Base-by-base conservation (phyloP, 2,113 vertebrate genomes). In the Chloropsis cyanopogon region DNA sequence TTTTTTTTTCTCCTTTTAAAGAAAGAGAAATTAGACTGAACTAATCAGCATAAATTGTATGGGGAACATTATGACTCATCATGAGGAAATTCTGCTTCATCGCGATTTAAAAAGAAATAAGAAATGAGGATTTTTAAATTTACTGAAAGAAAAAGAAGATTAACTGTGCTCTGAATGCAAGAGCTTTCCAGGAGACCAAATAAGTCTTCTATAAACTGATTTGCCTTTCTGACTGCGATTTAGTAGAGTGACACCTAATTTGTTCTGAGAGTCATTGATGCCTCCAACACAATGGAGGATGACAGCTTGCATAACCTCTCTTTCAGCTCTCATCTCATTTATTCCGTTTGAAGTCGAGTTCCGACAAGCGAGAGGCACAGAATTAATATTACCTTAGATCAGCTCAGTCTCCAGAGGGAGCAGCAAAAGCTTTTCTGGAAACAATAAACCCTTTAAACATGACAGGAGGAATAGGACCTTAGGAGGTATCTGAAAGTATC, bases 391-490 rank as follows among this genome's bases (percentile, higher is more conserved):
- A 97, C 97, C 97, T 98, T 96, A 97, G 97, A 98, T 98, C 96
- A 96, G 97, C 94, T 97, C 94, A 82, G 95, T 97, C 98, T 98
- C 97, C 96, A 97, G 97, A 97, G 97, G 91, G 95, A 98, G 85
- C 68, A 97, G 96, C 95, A 97, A 97, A 97, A 97, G 95, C 97
- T 98, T 97, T 98, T 98, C 96, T 97, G 98, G 97, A 98, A 98
- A 98, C 97, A 98, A 98, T 98, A 98, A 98, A 95, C 97, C 97
- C 97, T 98, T 98, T 98, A 98, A 98, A 98, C 95, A 97, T 98
- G 98, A 98, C 97, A 98, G 93, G 94, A 96, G 96, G 94, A 97
- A 97, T 91, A 96, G 96, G 96, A 97, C 96, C 97, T 97, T 96
- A 97, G 97, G 97, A 97, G 95, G 95, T 96, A 97, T 97, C 93